These are phyloP conservation scores for Chydorus sphaericus DNA, from an alignment of 2,888 invertebrate species.

Conservation along the genomic window DNA sequence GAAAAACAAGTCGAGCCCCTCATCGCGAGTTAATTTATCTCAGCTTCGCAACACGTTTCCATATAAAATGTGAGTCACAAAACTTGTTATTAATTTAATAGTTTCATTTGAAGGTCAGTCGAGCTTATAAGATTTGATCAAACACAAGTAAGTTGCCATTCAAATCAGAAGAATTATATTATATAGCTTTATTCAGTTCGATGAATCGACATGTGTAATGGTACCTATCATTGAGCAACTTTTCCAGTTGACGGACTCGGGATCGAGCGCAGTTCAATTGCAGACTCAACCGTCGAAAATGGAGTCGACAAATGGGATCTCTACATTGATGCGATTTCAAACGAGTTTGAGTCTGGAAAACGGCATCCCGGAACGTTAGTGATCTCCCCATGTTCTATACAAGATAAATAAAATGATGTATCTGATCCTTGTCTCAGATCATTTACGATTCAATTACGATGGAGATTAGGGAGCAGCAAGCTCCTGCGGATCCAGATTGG, in stretches of 20 bases:
- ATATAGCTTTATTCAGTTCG: too few species aligned
- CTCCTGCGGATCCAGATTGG: constrained; percentile 64
- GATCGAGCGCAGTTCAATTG: constrained; percentile 16
- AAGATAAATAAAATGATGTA: background rate
- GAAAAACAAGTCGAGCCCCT: too few species aligned
- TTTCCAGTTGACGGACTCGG: constrained; percentile 68
- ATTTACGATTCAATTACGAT: constrained; percentile 45
- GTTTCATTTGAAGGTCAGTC: too few species aligned
- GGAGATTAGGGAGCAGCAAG: constrained; percentile 87
- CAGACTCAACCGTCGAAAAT: constrained; percentile 24
- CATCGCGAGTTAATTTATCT: too few species aligned
- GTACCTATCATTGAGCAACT: constrained; percentile 43
- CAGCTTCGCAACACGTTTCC: too few species aligned
- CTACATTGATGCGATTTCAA: constrained; percentile 56
- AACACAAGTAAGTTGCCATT: too few species aligned
- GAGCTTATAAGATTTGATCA: too few species aligned
- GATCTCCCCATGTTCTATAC: constrained; percentile 52
- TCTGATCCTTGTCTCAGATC: background rate
- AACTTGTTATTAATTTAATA: too few species aligned
- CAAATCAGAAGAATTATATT: too few species aligned
- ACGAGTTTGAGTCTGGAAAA: constrained; percentile 61
- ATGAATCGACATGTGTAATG: too few species aligned
- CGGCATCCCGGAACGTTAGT: constrained; percentile 64
- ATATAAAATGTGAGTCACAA: too few species aligned
- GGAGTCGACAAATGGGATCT: constrained; percentile 64